phyloP scores from a whole-genome alignment of 2,113 vertebrate species.

The Egretta garzetta region DNA sequence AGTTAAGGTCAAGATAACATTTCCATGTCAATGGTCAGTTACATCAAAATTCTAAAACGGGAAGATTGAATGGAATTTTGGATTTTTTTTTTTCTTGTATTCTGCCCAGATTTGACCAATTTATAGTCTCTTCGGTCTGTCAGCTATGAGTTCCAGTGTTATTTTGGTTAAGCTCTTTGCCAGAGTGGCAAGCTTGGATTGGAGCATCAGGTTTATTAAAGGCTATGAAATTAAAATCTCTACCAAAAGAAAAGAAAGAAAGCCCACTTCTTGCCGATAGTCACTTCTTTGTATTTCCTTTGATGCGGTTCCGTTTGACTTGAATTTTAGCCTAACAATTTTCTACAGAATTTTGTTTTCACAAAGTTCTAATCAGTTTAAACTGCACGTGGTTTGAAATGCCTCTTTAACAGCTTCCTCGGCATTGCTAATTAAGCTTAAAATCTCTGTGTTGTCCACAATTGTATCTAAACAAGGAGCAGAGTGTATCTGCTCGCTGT shows the following conservation, averaged over 20 bases:
- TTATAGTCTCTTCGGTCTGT: not conserved
- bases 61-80: constrained; percentile 48
- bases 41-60: constrained; percentile 62
- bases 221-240: constrained; percentile 39
- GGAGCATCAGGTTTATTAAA: constrained; percentile 47
- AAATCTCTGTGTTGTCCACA: constrained; percentile 44
- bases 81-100: not conserved
- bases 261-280: not conserved
- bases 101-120: constrained; percentile 31
- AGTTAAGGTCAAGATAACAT: constrained; percentile 68
- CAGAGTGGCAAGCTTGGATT: constrained; percentile 45
- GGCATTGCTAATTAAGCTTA: constrained; percentile 24
- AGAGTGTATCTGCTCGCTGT: not conserved
- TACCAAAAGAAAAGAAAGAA: not conserved
- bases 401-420: constrained; percentile 22
- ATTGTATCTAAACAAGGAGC: constrained; percentile 50
- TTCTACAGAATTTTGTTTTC: constrained; percentile 39
- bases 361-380: constrained; percentile 61
- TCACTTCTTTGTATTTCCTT: constrained; percentile 18
- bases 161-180: constrained; percentile 63
- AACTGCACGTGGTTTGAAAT: constrained; percentile 21
- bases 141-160: constrained; percentile 36
- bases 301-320: constrained; percentile 23
- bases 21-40: constrained; percentile 68
- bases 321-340: constrained; percentile 32